These are phyloP conservation scores for Norana najaformis DNA, from an alignment of 2,888 invertebrate species.

Conservation along the genomic window DNA sequence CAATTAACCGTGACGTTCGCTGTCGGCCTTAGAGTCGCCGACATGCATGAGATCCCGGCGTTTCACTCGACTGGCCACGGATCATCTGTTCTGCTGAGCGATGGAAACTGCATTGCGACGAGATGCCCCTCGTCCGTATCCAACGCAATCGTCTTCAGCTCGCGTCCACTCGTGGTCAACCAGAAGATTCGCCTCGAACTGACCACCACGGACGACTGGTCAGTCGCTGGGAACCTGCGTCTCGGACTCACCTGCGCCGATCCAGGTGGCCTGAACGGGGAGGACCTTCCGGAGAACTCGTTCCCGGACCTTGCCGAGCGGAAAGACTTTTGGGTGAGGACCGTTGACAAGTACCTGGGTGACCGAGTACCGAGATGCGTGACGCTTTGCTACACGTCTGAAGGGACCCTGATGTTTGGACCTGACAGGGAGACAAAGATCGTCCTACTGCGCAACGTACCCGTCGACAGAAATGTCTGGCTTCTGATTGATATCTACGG, in stretches of 20 bases:
- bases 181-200: constrained; percentile 56
- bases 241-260: constrained; percentile 59
- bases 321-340: constrained; percentile 58
- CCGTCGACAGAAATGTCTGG: constrained; percentile 55
- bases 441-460: constrained; percentile 55
- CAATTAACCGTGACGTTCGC: background rate
- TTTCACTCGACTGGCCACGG: constrained; percentile 55
- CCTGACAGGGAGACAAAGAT: constrained; percentile 61
- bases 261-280: constrained; percentile 48
- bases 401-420: constrained; percentile 59
- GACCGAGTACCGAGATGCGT: constrained; percentile 50
- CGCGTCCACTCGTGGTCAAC: constrained; percentile 51
- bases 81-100: constrained; percentile 50
- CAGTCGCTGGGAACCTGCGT: constrained; percentile 47
- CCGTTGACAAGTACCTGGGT: constrained; percentile 53
- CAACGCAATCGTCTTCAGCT: constrained; percentile 55
- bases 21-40: background rate
- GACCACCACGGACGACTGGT: background rate
- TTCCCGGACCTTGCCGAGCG: constrained; percentile 55
- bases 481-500: constrained; percentile 62
- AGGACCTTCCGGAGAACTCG: constrained; percentile 56
- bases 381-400: constrained; percentile 54
- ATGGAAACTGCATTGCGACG: constrained; percentile 48
- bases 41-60: constrained; percentile 37
- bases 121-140: constrained; percentile 50